Evolutionary conservation across 2,888 invertebrate genomes (phyloP).

Genomic region (Eurytoma adleriae): DNA sequence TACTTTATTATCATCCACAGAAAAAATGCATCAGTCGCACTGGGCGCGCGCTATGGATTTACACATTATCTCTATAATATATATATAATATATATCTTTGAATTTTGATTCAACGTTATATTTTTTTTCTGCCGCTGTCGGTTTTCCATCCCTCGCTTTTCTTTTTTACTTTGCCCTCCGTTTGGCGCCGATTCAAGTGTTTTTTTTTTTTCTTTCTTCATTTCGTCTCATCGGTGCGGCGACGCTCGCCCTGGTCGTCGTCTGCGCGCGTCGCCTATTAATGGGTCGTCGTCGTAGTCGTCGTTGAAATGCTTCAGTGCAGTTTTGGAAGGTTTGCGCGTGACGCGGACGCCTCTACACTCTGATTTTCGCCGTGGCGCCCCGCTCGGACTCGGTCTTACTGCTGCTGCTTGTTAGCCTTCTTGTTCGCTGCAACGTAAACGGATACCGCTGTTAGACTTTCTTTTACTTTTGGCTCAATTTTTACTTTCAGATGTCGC

Average conservation of each 20-base stretch:
- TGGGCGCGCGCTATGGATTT: conserved; percentile 31
- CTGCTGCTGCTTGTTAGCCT: conserved; percentile 71
- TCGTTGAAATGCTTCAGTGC: conserved; percentile 37
- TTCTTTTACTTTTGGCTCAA: too few species aligned
- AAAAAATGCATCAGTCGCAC: conserved; percentile 44
- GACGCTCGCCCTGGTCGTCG: conserved; percentile 6
- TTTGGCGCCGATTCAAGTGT: conserved; percentile 31
- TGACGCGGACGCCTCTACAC: conserved; percentile 14
- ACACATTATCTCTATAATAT: conserved; percentile 23
- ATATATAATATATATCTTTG: conserved; percentile 1
- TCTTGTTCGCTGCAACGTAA: conserved; percentile 73
- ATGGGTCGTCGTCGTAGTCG: conserved; percentile 20
- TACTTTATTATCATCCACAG: conserved; percentile 52
- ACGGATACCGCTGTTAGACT: background rate
- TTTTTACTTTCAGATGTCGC: too few species aligned
- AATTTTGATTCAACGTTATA: conserved; percentile 3
- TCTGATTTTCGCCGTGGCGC: conserved; percentile 47
- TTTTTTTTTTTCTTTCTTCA: conserved; percentile 5
- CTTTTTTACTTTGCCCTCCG: background rate
- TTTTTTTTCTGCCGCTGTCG: background rate
- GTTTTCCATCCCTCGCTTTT: too few species aligned
- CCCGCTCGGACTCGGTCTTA: conserved; percentile 19
- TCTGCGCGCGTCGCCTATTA: background rate
- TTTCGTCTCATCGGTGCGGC: background rate
- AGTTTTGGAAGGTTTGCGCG: conserved; percentile 33